phyloP scores from a whole-genome alignment of 2,113 vertebrate genomes.

The Sebastes schlegelii region DNA sequence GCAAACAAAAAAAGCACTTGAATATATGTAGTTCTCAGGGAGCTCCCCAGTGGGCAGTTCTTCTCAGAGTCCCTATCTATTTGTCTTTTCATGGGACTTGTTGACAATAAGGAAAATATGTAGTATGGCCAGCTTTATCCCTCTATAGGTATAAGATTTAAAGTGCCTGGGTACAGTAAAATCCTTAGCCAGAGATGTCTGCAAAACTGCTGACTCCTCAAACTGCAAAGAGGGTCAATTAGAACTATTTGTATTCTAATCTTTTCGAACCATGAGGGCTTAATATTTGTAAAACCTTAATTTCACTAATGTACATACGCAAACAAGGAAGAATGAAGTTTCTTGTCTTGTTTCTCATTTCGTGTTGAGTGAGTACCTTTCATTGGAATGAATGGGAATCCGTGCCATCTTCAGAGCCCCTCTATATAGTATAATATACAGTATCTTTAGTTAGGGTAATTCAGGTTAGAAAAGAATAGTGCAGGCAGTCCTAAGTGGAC shows the following conservation, averaged over 20 bases:
- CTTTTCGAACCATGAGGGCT: not conserved
- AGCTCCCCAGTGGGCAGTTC: too few species aligned
- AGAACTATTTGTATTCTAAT: not conserved
- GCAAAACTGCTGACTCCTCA: not conserved
- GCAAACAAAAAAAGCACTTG: too few species aligned
- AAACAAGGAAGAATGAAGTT: not conserved
- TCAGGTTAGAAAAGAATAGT: not conserved
- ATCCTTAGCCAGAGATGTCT: not conserved
- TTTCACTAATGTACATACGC: not conserved
- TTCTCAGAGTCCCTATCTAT: too few species aligned
- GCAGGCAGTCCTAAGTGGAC: not conserved
- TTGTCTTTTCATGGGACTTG: not conserved
- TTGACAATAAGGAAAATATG: not conserved
- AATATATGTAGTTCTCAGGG: too few species aligned
- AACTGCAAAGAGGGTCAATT: not conserved
- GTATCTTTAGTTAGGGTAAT: slow-evolving; percentile 6
- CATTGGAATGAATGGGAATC: slow-evolving; percentile 4
- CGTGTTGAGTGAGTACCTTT: not conserved
- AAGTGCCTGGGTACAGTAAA: not conserved
- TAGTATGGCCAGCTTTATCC: not conserved
- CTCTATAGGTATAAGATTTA: not conserved
- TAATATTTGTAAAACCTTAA: not conserved
- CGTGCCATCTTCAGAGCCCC: not conserved
- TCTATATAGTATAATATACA: not conserved
- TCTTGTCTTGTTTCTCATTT: not conserved